phyloP scores from a whole-genome alignment of 2,113 vertebrate species.

The Seriola dumerili region DNA sequence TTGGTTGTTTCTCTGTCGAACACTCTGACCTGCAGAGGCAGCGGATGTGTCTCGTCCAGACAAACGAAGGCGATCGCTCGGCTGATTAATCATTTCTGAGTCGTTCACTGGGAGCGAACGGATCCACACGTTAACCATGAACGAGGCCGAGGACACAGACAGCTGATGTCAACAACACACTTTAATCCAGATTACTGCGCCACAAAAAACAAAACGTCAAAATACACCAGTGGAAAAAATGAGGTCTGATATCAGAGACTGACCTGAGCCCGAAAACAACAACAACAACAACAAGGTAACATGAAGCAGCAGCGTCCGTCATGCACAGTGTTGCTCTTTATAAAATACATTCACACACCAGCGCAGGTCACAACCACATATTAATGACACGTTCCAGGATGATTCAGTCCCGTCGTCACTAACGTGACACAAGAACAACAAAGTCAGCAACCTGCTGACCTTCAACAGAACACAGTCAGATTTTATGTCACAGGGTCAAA shows the following conservation, averaged over 20 bases:
- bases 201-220: constrained; percentile 14
- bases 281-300: background rate
- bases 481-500: background rate
- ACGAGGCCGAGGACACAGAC: constrained; percentile 1
- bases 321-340: too few relatives aligned
- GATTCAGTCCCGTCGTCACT: background rate
- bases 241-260: constrained; percentile 1
- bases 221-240: background rate
- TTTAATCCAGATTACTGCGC: constrained; percentile 55
- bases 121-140: constrained; percentile 46
- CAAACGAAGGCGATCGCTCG: background rate
- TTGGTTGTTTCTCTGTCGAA: background rate
- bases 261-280: constrained; percentile 31
- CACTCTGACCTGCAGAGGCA: background rate
- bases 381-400: background rate
- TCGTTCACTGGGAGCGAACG: background rate
- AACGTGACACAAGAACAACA: background rate
- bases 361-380: background rate
- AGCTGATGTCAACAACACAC: constrained; percentile 25
- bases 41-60: constrained; percentile 7
- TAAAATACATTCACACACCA: too few relatives aligned
- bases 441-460: background rate
- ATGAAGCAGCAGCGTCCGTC: background rate
- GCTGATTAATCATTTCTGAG: constrained; percentile 27
- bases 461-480: background rate